A percentile compares a stretch with the other conserved stretches of the same genome.
These are phyloP conservation scores for Polymixis flavicincta DNA, from an alignment of 2,888 invertebrate species.

Conservation along the genomic window DNA sequence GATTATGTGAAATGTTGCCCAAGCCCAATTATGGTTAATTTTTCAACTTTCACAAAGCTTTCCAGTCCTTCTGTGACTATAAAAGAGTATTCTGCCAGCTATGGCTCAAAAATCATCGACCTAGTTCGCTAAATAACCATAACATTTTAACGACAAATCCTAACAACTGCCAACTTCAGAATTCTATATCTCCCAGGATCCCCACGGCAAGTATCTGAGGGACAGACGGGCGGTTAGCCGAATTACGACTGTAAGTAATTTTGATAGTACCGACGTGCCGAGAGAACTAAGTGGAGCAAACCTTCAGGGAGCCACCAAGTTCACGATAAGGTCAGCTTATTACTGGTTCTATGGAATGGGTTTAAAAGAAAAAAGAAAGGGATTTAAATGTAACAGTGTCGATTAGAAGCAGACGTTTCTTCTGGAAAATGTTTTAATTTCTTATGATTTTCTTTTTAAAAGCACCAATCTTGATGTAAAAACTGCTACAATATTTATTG, in stretches of 20 bases:
- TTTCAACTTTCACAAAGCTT: too few relatives aligned
- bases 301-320: conserved; percentile 38
- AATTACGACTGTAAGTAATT: conserved; percentile 63
- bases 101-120: background rate
- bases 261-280: conserved; percentile 57
- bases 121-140: background rate
- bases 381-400: background rate
- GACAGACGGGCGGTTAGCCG: conserved; percentile 27
- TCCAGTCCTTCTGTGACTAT: too few relatives aligned
- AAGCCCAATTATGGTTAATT: too few relatives aligned
- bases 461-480: too few relatives aligned
- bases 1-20: too few relatives aligned
- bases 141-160: conserved; percentile 21
- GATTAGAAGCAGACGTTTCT: background rate
- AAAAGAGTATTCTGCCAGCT: background rate
- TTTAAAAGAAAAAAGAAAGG: background rate
- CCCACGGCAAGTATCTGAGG: conserved; percentile 19
- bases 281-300: conserved; percentile 24
- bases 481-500: too few relatives aligned
- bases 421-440: background rate
- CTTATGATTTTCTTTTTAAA: background rate
- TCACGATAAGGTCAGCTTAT: conserved; percentile 23
- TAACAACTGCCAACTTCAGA: conserved; percentile 11
- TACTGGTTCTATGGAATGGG: background rate
- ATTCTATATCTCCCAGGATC: background rate